Evolutionary conservation across 2,888 invertebrate genomes (phyloP), one percentile per base, ranked within the genome.

Genomic region (Drosophila hamatofila): DNA sequence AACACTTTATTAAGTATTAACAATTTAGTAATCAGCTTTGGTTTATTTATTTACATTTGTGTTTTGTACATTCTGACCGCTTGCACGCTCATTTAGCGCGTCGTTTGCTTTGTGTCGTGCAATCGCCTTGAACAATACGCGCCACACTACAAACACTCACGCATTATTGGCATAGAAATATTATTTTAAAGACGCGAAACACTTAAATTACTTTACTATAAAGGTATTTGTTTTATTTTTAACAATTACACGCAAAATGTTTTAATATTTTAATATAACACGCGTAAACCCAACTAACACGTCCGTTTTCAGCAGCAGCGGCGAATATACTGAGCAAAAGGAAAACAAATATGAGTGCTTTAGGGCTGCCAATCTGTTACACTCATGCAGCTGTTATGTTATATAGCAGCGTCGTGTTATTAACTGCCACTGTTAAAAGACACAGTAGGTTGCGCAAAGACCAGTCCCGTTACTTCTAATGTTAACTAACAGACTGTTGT

Each of bases 41-140:
- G 52, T 68, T 88, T 69, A 78, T 86, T 88, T 86, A 89, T 86
- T 88, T 83, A 90, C 84, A 88, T 86, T 77, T 75, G 59, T 74
- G 27, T 73, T 58, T 64, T 56, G 42, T 52, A 51, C 27, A 62
- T 70, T 83, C 60, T 54, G 14, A 23, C 66, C 62, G 62, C 52
- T 78, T 52, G 58, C 86, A 83, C 74, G 66, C 78, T 70, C 55
- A 37, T 80, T 86, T 81, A 88, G 72, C 90, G 71, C 60, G 55
- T 60, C 35, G 63, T 83, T 60, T 56, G 66, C 72, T 88, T 86
- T 84, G 71, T 72, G 69, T 49, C 42, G 54, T 62, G 56, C 80
- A 63, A 87, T 87, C 80, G 82, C 57, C 54, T 18, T 25, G 48
- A 18, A 23, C 49, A 35, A 44, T 51, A 55, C 46, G 63, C 70